These are phyloP conservation scores for Rhabdophis nuchalis DNA, from an alignment of 2,797 vertebrate genomes.

Conservation along the genomic window DNA sequence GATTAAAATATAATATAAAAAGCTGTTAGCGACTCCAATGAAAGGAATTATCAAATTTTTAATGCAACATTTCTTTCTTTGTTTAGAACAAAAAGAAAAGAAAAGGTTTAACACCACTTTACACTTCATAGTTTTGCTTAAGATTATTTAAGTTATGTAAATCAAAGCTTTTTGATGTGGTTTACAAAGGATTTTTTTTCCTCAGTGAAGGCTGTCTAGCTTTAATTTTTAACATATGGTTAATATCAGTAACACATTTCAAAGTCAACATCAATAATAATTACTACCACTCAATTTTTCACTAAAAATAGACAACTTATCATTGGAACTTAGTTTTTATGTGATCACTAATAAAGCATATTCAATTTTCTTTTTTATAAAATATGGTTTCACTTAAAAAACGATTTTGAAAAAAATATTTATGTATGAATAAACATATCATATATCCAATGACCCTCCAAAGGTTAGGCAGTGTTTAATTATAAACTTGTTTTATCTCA, in stretches of 20 bases:
- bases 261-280: not conserved
- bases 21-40: not conserved
- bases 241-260: not conserved
- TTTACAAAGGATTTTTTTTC: not conserved
- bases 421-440: not conserved
- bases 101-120: constrained; percentile 8
- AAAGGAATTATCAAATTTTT: constrained; percentile 1
- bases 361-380: not conserved
- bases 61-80: constrained; percentile 18
- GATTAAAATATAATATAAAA: constrained; percentile 12
- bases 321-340: not conserved
- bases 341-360: not conserved
- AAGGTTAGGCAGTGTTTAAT: not conserved
- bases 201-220: not conserved
- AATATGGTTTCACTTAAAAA: not conserved
- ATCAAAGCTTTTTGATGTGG: constrained; percentile 1
- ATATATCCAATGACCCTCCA: not conserved
- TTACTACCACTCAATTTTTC: not conserved
- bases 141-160: not conserved
- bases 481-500: not conserved
- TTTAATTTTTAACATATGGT: not conserved
- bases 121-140: not conserved
- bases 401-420: not conserved
- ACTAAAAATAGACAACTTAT: not conserved
- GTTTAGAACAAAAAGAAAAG: constrained; percentile 5